Evolutionary conservation across 2,888 invertebrate genomes (phyloP).

Genomic region (Amphipoea oculea): DNA sequence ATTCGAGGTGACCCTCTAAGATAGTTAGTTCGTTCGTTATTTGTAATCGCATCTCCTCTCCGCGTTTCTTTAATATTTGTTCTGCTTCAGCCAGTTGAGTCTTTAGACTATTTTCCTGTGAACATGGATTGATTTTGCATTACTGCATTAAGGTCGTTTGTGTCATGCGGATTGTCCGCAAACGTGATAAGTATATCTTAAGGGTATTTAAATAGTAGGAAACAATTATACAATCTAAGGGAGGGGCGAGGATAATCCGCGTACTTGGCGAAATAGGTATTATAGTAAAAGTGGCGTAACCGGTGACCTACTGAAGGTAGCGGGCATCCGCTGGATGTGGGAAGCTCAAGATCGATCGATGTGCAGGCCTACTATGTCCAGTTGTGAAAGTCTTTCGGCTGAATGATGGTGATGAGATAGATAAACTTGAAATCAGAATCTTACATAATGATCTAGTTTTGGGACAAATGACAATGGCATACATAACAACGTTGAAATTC

Average conservation of each 20-base stretch:
- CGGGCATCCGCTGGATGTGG: background rate
- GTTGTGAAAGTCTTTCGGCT: background rate
- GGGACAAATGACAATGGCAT: too few species aligned
- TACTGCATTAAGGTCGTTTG: background rate
- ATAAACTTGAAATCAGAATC: too few species aligned
- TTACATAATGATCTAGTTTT: too few species aligned
- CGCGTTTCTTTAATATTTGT: constrained; percentile 74
- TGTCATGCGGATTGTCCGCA: background rate
- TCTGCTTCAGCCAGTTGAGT: constrained; percentile 80
- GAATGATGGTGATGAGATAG: background rate
- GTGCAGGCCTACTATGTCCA: background rate
- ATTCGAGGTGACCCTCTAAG: constrained; percentile 77
- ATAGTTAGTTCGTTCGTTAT: constrained; percentile 79
- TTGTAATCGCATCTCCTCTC: constrained; percentile 82
- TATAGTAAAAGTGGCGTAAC: background rate
- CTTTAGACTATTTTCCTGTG: constrained; percentile 82
- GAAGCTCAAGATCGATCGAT: background rate
- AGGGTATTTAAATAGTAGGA: background rate
- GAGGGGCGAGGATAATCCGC: background rate
- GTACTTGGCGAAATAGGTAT: background rate
- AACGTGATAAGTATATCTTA: background rate
- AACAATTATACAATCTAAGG: background rate
- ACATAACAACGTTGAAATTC: too few species aligned
- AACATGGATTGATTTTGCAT: background rate
- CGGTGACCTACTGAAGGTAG: background rate